A percentile compares a stretch with the other conserved stretches of the same genome.
Evolutionary conservation across 2,113 vertebrate species (phyloP).

Genomic region (Sander vitreus): DNA sequence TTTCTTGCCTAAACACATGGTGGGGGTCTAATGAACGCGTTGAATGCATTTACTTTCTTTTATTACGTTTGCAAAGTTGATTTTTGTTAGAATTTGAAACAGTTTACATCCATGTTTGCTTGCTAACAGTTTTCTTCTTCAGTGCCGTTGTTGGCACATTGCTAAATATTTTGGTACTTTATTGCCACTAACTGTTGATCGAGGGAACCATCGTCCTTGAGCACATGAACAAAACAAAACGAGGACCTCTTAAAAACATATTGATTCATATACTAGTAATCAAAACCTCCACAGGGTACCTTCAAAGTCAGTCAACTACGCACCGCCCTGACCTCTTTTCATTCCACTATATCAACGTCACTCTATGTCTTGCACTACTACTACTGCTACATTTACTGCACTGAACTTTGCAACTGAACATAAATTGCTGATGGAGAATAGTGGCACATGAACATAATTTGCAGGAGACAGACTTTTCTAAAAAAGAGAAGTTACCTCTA

Average conservation of each 20-base stretch:
- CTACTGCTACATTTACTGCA: no score
- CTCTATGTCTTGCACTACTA: background rate
- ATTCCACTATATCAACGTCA: background rate
- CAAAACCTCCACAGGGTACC: background rate
- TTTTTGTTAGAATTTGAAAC: slow-evolving; percentile 13
- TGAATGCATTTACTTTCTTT: background rate
- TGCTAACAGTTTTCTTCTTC: background rate
- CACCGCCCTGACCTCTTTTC: slow-evolving; percentile 4
- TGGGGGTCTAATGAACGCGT: background rate
- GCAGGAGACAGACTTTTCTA: background rate
- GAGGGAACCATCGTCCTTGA: background rate
- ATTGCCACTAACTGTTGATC: background rate
- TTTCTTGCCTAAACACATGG: no score
- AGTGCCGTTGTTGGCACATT: background rate
- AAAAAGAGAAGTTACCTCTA: slow-evolving; percentile 14
- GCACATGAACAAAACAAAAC: background rate
- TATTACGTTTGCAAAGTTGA: background rate
- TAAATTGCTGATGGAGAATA: slow-evolving; percentile 15
- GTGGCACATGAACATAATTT: slow-evolving; percentile 29
- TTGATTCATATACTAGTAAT: background rate
- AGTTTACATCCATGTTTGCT: background rate
- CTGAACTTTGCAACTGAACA: slow-evolving; percentile 26
- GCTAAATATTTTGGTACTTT: background rate
- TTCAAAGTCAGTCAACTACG: slow-evolving; percentile 18
- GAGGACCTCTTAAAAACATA: slow-evolving; percentile 5